Conservation (phyloP, 2,888 invertebrate genomes). For the Macrosiphum euphorbiae region DNA sequence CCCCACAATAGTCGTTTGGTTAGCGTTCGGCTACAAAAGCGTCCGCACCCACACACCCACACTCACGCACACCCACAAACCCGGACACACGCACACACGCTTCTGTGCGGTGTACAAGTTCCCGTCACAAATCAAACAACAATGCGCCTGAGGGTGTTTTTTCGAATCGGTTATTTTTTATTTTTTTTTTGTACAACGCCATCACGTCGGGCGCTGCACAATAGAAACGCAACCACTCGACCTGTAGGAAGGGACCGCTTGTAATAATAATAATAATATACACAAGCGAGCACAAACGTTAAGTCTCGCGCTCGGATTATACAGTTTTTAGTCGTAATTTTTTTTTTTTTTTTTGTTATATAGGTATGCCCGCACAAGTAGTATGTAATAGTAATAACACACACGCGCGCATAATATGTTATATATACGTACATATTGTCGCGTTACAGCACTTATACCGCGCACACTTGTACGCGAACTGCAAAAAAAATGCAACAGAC, state of each 20-base stretch:
- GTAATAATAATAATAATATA: neutral
- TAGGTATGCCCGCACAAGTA: neutral
- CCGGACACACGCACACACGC: neutral
- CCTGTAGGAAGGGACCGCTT: neutral
- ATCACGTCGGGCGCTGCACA: neutral
- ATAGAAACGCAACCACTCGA: neutral
- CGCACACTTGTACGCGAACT: neutral
- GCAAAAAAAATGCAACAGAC: constrained; percentile 5
- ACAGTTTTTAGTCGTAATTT: neutral
- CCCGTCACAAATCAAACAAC: constrained; percentile 61
- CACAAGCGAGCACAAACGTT: neutral
- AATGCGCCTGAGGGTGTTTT: constrained; percentile 16
- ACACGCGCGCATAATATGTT: no score
- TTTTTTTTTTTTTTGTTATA: neutral
- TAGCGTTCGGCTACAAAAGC: neutral
- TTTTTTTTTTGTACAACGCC: neutral
- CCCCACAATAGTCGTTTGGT: neutral
- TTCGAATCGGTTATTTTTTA: constrained; percentile 2
- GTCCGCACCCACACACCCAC: neutral
- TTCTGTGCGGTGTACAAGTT: constrained; percentile 6
- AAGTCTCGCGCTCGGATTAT: neutral
- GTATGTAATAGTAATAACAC: neutral
- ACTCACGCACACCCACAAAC: neutral
- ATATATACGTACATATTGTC: neutral
- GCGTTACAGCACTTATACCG: neutral